These are phyloP conservation scores for Nymphicus hollandicus DNA, from an alignment of 2,113 vertebrate genomes.

Conservation along the genomic window DNA sequence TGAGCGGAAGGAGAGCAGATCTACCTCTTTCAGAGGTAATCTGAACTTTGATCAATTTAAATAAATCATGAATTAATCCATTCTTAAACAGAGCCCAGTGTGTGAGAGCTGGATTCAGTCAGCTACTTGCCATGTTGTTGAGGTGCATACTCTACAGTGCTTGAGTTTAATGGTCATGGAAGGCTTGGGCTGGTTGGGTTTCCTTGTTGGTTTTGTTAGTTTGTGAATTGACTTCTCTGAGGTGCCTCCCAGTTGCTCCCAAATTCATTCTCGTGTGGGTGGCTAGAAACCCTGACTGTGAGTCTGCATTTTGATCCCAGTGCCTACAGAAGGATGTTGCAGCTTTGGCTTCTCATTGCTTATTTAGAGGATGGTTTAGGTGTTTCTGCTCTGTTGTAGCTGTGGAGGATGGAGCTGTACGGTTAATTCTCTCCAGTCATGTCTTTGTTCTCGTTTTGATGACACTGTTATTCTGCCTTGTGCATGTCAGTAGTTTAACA, in stretches of 20 bases:
- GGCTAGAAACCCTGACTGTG: neutral
- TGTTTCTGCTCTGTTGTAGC: neutral
- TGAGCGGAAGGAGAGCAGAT: neutral
- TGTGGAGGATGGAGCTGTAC: neutral
- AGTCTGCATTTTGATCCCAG: neutral
- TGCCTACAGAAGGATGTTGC: neutral
- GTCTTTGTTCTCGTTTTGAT: neutral
- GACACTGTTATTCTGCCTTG: neutral
- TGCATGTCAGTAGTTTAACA: neutral
- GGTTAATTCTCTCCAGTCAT: neutral
- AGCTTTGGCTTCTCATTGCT: neutral
- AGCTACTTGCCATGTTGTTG: neutral
- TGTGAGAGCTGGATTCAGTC: neutral
- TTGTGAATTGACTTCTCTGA: neutral
- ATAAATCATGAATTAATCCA: conserved; percentile 12
- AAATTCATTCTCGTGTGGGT: neutral
- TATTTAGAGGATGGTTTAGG: neutral
- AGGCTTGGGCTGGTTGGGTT: neutral
- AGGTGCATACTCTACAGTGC: neutral
- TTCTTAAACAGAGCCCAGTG: conserved; percentile 2
- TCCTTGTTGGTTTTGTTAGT: neutral
- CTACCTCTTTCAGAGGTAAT: neutral
- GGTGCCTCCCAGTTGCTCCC: neutral
- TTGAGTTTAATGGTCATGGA: neutral
- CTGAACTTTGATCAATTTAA: neutral